These are phyloP conservation scores for Micromussa lordhowensis DNA, from an alignment of 92 coral and sea anemone genomes.

Conservation along the genomic window DNA sequence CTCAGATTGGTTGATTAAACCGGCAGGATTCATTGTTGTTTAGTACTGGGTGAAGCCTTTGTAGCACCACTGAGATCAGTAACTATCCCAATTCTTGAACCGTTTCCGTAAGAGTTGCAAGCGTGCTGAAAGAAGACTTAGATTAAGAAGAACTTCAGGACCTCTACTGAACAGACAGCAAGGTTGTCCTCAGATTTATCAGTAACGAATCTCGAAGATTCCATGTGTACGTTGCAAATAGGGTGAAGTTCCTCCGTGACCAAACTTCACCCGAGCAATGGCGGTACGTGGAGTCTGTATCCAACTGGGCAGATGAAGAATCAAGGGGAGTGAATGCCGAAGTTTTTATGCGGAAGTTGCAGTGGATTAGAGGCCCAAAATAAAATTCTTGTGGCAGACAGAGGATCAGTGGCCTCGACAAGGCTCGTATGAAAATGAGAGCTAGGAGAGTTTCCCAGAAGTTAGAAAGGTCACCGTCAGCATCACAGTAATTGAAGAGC, in stretches of 20 bases:
- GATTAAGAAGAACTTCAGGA: conserved; percentile 9
- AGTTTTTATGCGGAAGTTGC: conserved; percentile 31
- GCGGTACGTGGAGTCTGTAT: conserved; percentile 38
- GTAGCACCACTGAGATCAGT: conserved; percentile 10
- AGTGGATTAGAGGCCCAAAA: conserved; percentile 41
- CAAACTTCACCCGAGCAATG: conserved; percentile 46
- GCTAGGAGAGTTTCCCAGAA: conserved; percentile 12
- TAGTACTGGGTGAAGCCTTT: conserved; percentile 18
- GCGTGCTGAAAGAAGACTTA: conserved; percentile 21
- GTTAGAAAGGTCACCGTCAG: conserved; percentile 23
- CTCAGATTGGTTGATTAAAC: conserved; percentile 16
- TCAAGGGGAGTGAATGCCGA: conserved; percentile 48
- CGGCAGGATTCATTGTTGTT: conserved; percentile 1
- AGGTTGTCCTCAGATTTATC: conserved; percentile 34
- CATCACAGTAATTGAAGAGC: conserved; percentile 2
- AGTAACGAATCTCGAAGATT: conserved; percentile 31
- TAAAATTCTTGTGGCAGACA: conserved; percentile 37
- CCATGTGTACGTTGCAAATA: conserved; percentile 25
- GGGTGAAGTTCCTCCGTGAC: conserved; percentile 39
- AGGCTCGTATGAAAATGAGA: conserved; percentile 20
- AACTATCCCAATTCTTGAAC: conserved; percentile 20
- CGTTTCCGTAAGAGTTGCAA: conserved; percentile 25
- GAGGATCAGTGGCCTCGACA: conserved; percentile 39
- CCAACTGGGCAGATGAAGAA: conserved; percentile 63
- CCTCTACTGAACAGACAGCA: conserved; percentile 20